phyloP scores from a whole-genome alignment of 2,888 invertebrate species.

The Trypoxylon attenuatum region DNA sequence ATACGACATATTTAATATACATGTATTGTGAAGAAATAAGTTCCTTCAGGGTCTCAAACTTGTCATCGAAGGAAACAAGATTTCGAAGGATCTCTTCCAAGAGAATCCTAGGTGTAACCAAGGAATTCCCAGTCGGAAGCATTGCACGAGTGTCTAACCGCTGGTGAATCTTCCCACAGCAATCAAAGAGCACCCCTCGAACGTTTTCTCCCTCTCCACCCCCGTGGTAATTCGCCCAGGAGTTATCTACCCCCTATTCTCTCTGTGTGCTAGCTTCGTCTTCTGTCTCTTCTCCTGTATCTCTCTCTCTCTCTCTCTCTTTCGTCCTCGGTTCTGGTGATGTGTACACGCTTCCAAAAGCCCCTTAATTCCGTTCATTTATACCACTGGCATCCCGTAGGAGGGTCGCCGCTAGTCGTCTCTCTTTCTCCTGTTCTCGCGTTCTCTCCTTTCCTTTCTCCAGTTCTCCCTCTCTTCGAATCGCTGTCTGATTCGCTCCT shows the following conservation, averaged over 20 bases:
- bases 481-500: too few species aligned
- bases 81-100: too few species aligned
- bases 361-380: slow-evolving; percentile 69
- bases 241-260: slow-evolving; percentile 68
- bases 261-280: slow-evolving; percentile 31
- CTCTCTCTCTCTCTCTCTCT: neutral
- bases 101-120: slow-evolving; percentile 30
- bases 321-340: slow-evolving; percentile 13
- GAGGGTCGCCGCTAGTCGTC: slow-evolving; percentile 45
- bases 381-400: slow-evolving; percentile 60
- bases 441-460: slow-evolving; percentile 8
- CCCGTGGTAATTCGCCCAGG: slow-evolving; percentile 61
- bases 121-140: slow-evolving; percentile 56
- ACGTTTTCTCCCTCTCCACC: slow-evolving; percentile 54
- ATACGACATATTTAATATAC: too few species aligned
- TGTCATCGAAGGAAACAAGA: too few species aligned
- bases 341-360: slow-evolving; percentile 64
- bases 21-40: too few species aligned
- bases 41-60: too few species aligned
- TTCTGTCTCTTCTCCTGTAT: neutral
- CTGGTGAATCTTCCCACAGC: slow-evolving; percentile 72
- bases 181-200: slow-evolving; percentile 70
- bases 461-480: neutral
- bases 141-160: slow-evolving; percentile 59
- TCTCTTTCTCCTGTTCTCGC: slow-evolving; percentile 16